Evolutionary conservation across 2,888 invertebrate genomes (phyloP), one percentile per base, ranked within the genome.

Genomic region (Pammene aurita): DNA sequence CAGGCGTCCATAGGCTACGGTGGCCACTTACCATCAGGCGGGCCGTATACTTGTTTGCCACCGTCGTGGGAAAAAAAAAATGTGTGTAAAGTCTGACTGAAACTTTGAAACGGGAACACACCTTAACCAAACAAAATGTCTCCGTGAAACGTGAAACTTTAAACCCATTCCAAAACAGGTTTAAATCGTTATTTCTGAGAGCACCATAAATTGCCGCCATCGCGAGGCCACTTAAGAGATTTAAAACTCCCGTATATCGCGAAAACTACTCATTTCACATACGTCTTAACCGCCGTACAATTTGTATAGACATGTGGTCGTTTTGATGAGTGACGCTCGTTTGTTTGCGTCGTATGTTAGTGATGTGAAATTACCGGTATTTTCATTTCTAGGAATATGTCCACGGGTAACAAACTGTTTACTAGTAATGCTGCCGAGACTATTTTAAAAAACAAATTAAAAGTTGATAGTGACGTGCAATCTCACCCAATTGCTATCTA

Each of bases 171-270:
- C 62, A 44, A 54, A 68, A 55, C 67, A 57, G 57, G 67, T 68
- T 64, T 61, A 68, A 64, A 52, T 61, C 63, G 63, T 58, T 50
- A 58, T 34, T 26, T 44, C 52, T 16, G 46, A 67, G 41, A 38
- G 68, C 44, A 57, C 57, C 38, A 68, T 68, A 68, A 46, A 68
- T 68, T 44, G 5, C 44, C 35, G 60, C 16, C 16, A 67, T 61
- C 44, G 42, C 44, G 52, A 68, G 67, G 58, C 64, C 69, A 69
- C 69, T 69, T 69, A 69, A 69, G 69, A 69, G 69, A 69, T 65
- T 69, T 69, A 69, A 65, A 69, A 69, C 69, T 69, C 69, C 60
- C 69, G 64, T 69, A 69, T 69, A 69, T 69, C 42, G 44, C 35
- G 55, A 46, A 60, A 60, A 65, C 46, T 55, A 54, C 26, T 13